These are phyloP conservation scores for Hesperophylax magnus DNA, from an alignment of 1,140 invertebrate species.

Conservation along the genomic window DNA sequence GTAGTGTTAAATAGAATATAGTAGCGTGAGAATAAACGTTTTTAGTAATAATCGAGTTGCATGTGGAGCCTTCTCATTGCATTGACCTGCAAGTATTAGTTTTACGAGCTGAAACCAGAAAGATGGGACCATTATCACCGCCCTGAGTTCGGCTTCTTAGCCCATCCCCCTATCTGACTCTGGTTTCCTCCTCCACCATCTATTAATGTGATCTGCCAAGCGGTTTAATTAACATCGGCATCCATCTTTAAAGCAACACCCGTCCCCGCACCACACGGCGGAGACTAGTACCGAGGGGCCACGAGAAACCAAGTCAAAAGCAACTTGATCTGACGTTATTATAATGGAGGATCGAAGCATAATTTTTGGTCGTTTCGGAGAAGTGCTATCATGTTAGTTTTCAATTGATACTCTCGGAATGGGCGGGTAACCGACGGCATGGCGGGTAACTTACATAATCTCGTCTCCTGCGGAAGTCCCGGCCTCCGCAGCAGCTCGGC, in stretches of 20 bases:
- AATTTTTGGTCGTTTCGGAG: neutral
- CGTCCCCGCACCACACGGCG: neutral
- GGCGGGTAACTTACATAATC: neutral
- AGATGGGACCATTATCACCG: constrained; percentile 24
- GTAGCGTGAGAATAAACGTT: neutral
- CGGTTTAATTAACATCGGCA: constrained; percentile 55
- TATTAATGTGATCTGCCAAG: constrained; percentile 54
- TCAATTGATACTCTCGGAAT: constrained; percentile 13
- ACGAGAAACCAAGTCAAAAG: neutral
- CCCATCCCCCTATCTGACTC: constrained; percentile 21
- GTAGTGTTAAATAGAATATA: neutral
- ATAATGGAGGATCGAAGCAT: too few species aligned
- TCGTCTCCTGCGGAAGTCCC: constrained; percentile 21
- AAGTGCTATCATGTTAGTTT: neutral
- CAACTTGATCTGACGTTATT: neutral
- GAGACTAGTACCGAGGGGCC: neutral
- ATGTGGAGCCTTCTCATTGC: neutral
- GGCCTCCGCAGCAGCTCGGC: constrained; percentile 27
- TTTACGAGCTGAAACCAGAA: constrained; percentile 9
- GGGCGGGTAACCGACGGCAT: neutral
- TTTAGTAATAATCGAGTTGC: neutral
- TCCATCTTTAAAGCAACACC: constrained; percentile 17
- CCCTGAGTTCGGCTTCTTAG: constrained; percentile 1
- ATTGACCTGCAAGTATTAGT: neutral
- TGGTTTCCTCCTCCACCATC: constrained; percentile 45